These are phyloP conservation scores for Ceuthmochares aereus DNA, from an alignment of 2,113 vertebrate species.

Conservation along the genomic window DNA sequence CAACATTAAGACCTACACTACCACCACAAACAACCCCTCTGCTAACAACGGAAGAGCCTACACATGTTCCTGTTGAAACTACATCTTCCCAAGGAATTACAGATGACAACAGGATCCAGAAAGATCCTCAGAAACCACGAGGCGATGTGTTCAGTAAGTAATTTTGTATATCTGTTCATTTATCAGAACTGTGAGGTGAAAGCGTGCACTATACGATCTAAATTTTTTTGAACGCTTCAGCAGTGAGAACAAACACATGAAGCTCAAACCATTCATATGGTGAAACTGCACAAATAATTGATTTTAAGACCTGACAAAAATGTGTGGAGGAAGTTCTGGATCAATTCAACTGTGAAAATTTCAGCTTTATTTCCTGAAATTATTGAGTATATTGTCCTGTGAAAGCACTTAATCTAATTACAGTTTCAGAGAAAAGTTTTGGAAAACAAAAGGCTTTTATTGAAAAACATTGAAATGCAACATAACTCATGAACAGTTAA, in stretches of 20 bases:
- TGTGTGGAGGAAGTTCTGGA: neutral
- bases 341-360: neutral
- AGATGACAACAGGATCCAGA: constrained; percentile 89
- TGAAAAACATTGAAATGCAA: neutral
- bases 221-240: neutral
- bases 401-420: neutral
- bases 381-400: neutral
- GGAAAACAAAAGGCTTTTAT: neutral
- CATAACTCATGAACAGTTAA: neutral
- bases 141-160: constrained; percentile 97
- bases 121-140: constrained; percentile 89
- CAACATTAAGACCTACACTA: neutral
- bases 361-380: neutral
- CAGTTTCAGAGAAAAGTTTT: neutral
- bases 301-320: neutral
- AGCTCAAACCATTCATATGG: neutral
- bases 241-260: neutral
- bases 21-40: constrained; percentile 6
- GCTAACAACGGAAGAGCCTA: constrained; percentile 26
- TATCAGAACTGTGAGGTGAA: neutral
- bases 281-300: neutral
- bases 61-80: constrained; percentile 43
- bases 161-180: neutral
- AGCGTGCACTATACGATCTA: neutral
- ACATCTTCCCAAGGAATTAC: constrained; percentile 49